Percentiles rank a stretch among this genome's conserved stretches.
Conservation (phyloP, 1,140 invertebrate genomes). For the Armadillidium nasatum region DNA sequence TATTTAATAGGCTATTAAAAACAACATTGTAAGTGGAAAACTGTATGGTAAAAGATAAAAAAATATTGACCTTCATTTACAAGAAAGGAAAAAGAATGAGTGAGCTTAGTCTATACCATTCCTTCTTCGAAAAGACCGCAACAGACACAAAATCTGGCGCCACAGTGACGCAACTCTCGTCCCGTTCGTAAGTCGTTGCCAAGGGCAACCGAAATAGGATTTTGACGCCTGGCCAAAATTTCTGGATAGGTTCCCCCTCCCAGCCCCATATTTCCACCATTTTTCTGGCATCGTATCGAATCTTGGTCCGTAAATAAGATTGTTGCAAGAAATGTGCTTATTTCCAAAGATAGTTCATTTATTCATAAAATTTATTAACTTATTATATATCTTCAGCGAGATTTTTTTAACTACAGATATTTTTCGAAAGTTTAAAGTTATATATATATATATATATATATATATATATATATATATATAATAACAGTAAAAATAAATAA, state of each 20-base stretch:
- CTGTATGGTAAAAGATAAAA: too few species aligned
- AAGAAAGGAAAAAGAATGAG: too few species aligned
- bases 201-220: neutral
- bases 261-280: neutral
- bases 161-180: neutral
- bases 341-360: neutral
- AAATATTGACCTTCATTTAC: neutral
- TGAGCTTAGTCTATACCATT: neutral
- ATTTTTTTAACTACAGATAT: too few species aligned
- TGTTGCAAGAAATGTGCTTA: neutral
- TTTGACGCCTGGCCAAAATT: conserved; percentile 1
- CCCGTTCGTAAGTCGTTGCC: neutral
- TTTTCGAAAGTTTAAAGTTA: too few species aligned
- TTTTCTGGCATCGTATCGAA: conserved; percentile 4
- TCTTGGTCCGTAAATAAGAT: neutral
- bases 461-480: too few species aligned
- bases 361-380: conserved; percentile 2
- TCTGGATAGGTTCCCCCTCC: neutral
- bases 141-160: neutral
- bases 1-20: too few species aligned
- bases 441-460: too few species aligned
- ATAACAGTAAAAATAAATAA: too few species aligned
- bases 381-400: neutral
- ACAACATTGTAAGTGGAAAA: too few species aligned
- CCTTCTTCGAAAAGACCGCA: neutral